Conservation (phyloP, 2,797 vertebrate genomes). For the Poecilia wingei region DNA sequence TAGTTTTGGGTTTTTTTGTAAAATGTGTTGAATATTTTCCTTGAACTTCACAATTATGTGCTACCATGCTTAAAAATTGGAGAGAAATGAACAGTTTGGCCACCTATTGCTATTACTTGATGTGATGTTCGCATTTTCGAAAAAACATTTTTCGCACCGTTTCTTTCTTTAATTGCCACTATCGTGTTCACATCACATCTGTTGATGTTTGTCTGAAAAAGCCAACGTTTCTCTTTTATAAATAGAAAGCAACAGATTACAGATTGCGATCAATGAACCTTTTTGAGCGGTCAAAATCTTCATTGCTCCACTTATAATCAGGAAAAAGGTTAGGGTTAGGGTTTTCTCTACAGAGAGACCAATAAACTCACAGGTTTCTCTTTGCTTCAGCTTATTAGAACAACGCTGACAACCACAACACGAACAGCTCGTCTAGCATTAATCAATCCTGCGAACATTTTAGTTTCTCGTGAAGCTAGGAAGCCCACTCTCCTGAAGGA, state of each 20-base stretch:
- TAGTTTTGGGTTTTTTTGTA: too few relatives aligned
- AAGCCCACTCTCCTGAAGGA: slow-evolving; percentile 42
- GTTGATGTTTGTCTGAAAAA: slow-evolving; percentile 16
- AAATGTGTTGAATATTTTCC: too few relatives aligned
- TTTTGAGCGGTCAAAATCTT: slow-evolving; percentile 2
- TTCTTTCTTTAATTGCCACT: neutral
- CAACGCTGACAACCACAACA: neutral
- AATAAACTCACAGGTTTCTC: neutral
- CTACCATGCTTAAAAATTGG: neutral
- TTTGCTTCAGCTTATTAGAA: neutral
- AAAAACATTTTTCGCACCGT: neutral
- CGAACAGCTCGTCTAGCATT: slow-evolving; percentile 15
- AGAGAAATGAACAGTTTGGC: neutral
- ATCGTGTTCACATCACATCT: slow-evolving; percentile 2
- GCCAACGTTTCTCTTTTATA: slow-evolving; percentile 1
- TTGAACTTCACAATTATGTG: neutral
- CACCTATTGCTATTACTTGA: neutral
- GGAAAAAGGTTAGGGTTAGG: slow-evolving; percentile 5
- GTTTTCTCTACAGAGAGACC: neutral
- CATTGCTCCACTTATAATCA: slow-evolving; percentile 8
- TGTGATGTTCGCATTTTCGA: neutral
- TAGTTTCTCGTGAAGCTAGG: slow-evolving; percentile 53
- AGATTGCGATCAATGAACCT: slow-evolving; percentile 13
- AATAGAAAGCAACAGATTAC: slow-evolving; percentile 13
- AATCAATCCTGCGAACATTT: slow-evolving; percentile 23